Conservation (phyloP, 1,140 invertebrate species). For the Caerostris extrusa region DNA sequence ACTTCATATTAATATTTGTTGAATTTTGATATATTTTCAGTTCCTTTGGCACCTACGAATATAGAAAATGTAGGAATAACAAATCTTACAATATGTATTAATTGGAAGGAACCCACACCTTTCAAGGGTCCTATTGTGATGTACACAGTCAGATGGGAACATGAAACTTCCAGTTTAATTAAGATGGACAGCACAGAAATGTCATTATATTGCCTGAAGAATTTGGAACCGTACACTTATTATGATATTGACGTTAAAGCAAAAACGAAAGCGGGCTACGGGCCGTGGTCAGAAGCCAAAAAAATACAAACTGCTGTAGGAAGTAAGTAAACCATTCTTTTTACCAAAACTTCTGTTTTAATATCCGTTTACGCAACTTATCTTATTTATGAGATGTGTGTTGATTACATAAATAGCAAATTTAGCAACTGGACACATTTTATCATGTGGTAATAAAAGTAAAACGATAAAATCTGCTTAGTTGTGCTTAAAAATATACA, state of each 20-base stretch:
- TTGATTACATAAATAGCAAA: too few species aligned
- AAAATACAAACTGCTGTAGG: not conserved
- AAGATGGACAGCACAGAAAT: not conserved
- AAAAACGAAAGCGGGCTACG: not conserved
- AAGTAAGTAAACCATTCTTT: slow-evolving; percentile 11
- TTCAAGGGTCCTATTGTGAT: slow-evolving; percentile 31
- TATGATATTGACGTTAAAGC: slow-evolving; percentile 24
- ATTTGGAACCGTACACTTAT: slow-evolving; percentile 3
- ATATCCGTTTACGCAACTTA: too few species aligned
- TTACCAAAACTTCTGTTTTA: too few species aligned
- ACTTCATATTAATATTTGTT: too few species aligned
- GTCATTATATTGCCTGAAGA: not conserved
- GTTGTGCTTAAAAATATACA: too few species aligned
- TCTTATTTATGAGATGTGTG: too few species aligned
- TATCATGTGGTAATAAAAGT: too few species aligned
- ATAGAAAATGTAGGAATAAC: not conserved
- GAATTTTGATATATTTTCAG: not conserved
- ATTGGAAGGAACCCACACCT: slow-evolving; percentile 19
- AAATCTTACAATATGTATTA: slow-evolving; percentile 13
- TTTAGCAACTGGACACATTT: too few species aligned
- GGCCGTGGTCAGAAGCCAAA: not conserved
- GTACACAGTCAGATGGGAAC: not conserved
- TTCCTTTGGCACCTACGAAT: slow-evolving; percentile 4
- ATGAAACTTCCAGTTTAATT: not conserved
- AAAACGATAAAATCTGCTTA: too few species aligned